phyloP scores from a whole-genome alignment of 2,888 invertebrate genomes.

The Xanthorhoe designata region DNA sequence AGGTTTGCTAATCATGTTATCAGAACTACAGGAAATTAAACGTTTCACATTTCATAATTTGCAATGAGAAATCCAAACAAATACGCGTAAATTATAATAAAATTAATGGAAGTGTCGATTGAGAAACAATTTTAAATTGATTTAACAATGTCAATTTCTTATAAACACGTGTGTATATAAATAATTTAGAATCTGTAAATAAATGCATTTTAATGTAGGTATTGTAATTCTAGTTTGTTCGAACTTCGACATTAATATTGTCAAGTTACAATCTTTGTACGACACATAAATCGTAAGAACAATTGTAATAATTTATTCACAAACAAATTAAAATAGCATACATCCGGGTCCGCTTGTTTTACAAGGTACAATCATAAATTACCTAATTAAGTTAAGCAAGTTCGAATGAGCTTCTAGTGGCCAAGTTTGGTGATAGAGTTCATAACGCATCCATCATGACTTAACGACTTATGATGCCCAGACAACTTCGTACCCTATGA shows the following conservation, averaged over 20 bases:
- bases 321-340: conserved; percentile 13
- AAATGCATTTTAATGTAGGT: background rate
- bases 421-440: too few species aligned
- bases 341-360: conserved; percentile 27
- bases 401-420: too few species aligned
- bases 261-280: conserved; percentile 3
- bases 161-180: too few species aligned
- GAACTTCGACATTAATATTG: conserved; percentile 3
- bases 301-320: conserved; percentile 21
- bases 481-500: too few species aligned
- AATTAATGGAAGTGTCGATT: background rate
- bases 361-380: conserved; percentile 8
- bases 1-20: conserved; percentile 20
- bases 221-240: background rate
- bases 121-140: background rate
- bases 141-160: background rate
- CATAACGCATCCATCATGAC: too few species aligned
- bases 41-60: conserved; percentile 11
- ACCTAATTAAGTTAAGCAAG: too few species aligned
- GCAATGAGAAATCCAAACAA: background rate
- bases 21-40: conserved; percentile 17
- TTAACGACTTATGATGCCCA: too few species aligned
- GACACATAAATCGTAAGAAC: conserved; percentile 9
- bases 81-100: background rate
- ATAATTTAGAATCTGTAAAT: too few species aligned